Conservation (phyloP, 2,888 invertebrate genomes). For the Apantesis nais region DNA sequence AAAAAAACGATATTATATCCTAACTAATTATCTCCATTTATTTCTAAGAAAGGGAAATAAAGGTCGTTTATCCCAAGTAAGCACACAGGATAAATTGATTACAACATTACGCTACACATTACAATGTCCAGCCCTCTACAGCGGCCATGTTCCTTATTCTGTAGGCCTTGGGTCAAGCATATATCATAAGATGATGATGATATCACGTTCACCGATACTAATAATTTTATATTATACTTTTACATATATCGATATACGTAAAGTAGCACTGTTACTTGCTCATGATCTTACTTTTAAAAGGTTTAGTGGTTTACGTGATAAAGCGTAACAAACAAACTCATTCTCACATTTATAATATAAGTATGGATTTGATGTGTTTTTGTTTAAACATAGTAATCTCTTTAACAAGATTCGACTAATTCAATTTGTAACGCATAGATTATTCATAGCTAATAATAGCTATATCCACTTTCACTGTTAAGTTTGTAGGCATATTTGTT, state of each 20-base stretch:
- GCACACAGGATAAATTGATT: not conserved
- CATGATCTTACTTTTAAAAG: too few species aligned
- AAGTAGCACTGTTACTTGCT: too few species aligned
- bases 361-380: not conserved
- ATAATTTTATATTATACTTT: too few species aligned
- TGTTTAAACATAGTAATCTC: not conserved
- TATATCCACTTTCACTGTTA: not conserved
- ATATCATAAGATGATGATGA: too few species aligned
- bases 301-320: too few species aligned
- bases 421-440: not conserved
- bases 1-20: not conserved
- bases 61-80: not conserved
- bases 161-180: too few species aligned
- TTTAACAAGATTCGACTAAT: not conserved
- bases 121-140: not conserved
- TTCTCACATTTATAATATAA: too few species aligned
- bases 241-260: too few species aligned
- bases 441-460: not conserved
- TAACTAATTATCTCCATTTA: not conserved
- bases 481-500: not conserved
- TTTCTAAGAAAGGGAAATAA: not conserved
- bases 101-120: not conserved
- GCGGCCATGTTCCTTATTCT: too few species aligned
- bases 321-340: too few species aligned
- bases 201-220: too few species aligned